phyloP scores from a whole-genome alignment of 2,113 vertebrate species.

The Poeciliopsis retropinna region DNA sequence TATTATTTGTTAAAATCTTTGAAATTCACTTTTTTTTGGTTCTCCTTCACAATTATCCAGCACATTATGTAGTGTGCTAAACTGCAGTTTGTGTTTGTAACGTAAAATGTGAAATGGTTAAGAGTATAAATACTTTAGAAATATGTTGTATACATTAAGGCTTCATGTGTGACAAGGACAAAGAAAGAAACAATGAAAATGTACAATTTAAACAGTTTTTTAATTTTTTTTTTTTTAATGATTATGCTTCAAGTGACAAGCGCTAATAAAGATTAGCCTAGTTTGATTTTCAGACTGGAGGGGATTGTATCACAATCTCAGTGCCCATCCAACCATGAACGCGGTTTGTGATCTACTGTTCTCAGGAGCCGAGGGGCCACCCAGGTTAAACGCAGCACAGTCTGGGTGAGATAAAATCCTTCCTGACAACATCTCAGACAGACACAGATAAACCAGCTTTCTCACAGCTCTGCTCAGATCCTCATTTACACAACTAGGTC shows the following conservation, averaged over 20 bases:
- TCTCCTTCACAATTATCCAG: neutral
- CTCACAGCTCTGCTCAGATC: neutral
- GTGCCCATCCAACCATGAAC: neutral
- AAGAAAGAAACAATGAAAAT: no score
- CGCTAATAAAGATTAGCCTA: neutral
- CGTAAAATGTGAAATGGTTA: no score
- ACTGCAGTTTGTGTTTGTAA: no score
- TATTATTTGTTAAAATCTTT: neutral
- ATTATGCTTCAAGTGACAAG: neutral
- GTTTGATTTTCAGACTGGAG: neutral
- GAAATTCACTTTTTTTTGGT: neutral
- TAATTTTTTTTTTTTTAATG: no score
- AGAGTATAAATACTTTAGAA: no score
- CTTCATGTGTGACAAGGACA: no score
- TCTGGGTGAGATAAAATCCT: slow-evolving; percentile 47
- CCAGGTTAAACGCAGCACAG: slow-evolving; percentile 47
- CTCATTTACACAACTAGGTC: slow-evolving; percentile 3
- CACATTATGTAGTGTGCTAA: neutral
- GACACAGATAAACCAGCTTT: slow-evolving; percentile 33
- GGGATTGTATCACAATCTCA: neutral
- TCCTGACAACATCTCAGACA: slow-evolving; percentile 51
- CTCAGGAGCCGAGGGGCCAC: slow-evolving; percentile 28
- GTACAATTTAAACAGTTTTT: no score
- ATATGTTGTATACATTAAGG: no score
- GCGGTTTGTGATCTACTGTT: neutral